Base-by-base conservation (phyloP, 2,113 vertebrate species). In the Micromys minutus region DNA sequence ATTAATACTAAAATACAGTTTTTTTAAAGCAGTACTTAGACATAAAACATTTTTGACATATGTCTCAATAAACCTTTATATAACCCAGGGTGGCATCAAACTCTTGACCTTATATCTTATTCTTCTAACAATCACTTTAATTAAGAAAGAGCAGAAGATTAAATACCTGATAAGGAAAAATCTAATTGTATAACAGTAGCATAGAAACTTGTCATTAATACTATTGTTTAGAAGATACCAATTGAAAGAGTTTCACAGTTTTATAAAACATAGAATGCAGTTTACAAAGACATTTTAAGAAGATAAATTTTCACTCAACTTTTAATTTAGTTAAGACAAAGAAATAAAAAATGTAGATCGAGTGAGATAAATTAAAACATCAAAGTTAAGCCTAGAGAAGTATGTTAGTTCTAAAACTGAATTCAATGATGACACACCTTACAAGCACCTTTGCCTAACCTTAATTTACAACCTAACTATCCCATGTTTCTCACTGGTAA, bases 381-480 rank as follows among this genome's bases (percentile, higher is more conserved):
- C 5, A 42, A 61, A 34, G 75, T 21, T 61, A 65, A 80, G 81
- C 50, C 31, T 4, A 36, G 42, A 57, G 24, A 93, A 16, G 1
- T 80, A 75, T 36, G 2, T 34, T 24, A 65, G 79, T 50, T 69
- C 24, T 94, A 61, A 19, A 47, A 6, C 17, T 86, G 19, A 0
- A 39, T 15, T 83, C n/a, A 89, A 75, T 34, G 61, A 89, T 9
- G 5, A 65, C n/a, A 84, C 36, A 5, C 61, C 72, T 86, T 96
- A 36, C 59, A 95, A 80, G 84, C 5, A 85, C 31, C 31, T 88
- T 93, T 76, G 69, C 29, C 5, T 63, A 83, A 81, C 95, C 69
- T 39, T 65, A 90, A 61, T 74, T 83, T 11, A 81, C 1, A 75
- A 12, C 67, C 26, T 9, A 91, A 80, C 31, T 86, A 6, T 63